phyloP scores from a whole-genome alignment of 2,797 vertebrate species.

The Pteronotus mesoamericanus region DNA sequence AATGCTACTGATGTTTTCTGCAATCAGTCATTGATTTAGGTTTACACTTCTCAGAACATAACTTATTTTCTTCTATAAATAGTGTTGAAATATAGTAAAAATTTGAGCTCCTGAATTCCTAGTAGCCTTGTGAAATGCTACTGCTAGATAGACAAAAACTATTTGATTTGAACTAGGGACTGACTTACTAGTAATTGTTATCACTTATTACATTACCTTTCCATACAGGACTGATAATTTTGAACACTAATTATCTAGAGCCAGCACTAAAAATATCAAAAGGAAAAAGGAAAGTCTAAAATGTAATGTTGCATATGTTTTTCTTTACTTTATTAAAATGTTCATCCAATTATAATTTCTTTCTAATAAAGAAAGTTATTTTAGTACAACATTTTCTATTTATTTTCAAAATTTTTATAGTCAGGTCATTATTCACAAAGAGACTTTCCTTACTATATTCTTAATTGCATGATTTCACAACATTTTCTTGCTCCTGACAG shows the following conservation, averaged over 20 bases:
- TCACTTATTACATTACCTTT: background rate
- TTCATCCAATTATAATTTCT: background rate
- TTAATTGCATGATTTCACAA: background rate
- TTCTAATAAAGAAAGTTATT: background rate
- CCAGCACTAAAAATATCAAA: background rate
- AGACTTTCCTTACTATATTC: background rate
- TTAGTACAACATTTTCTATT: background rate
- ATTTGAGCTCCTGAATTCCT: background rate
- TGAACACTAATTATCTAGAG: background rate
- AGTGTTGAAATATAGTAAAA: background rate
- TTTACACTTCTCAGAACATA: background rate
- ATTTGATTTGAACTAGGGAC: background rate
- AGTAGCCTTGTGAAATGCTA: background rate
- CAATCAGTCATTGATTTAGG: background rate
- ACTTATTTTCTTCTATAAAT: background rate
- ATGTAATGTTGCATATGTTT: background rate
- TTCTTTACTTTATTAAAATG: background rate
- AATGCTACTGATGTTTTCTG: background rate
- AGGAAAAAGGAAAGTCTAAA: background rate
- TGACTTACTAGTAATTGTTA: background rate
- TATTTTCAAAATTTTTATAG: background rate
- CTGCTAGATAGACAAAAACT: background rate
- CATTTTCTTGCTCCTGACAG: background rate
- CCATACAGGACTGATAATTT: fast-evolving
- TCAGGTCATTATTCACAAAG: background rate